phyloP scores from a whole-genome alignment of 2,113 vertebrate genomes.

The Ranitomeya imitator region DNA sequence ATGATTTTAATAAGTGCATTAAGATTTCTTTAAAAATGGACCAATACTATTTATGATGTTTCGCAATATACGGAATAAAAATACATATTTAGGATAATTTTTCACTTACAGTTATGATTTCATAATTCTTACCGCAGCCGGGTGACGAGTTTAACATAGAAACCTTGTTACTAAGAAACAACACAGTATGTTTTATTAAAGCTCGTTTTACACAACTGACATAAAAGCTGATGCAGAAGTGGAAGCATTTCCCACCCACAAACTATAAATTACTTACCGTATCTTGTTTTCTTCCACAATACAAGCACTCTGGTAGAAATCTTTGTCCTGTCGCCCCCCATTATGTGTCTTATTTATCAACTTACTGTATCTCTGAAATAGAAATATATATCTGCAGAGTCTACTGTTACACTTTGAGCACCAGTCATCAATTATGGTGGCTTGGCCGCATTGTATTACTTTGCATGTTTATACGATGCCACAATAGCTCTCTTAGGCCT shows the following conservation, averaged over 20 bases:
- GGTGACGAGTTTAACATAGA: background rate
- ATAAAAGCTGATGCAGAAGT: background rate
- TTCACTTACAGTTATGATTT: background rate
- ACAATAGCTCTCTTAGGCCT: background rate
- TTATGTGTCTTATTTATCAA: conserved; percentile 1
- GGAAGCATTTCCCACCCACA: background rate
- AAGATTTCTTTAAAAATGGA: background rate
- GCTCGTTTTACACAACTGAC: background rate
- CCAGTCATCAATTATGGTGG: no score
- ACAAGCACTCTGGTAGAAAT: background rate
- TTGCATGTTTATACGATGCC: background rate
- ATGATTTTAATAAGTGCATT: background rate
- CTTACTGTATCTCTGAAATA: background rate
- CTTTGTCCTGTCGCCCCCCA: background rate
- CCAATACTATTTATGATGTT: background rate
- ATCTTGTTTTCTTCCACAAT: background rate
- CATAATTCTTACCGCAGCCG: background rate
- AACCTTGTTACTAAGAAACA: conserved; percentile 13
- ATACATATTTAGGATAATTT: background rate
- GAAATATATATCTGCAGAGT: background rate
- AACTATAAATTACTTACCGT: background rate
- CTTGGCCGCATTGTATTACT: background rate
- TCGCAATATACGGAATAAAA: background rate
- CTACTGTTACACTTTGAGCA: background rate
- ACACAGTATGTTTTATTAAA: background rate